These are phyloP conservation scores for Pelecanus crispus DNA, from an alignment of 2,113 vertebrate genomes.

Conservation along the genomic window DNA sequence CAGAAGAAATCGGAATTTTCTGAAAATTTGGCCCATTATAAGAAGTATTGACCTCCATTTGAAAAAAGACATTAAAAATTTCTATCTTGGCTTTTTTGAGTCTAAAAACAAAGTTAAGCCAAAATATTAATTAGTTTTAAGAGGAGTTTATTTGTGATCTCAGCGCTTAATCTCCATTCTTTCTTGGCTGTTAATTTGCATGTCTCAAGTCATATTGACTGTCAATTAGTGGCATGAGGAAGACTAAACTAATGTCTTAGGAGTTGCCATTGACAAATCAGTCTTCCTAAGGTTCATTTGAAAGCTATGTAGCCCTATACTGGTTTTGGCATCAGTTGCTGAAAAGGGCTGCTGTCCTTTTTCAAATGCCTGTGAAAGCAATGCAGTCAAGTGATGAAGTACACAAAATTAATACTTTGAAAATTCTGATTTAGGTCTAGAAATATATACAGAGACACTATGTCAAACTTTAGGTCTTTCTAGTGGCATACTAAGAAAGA, in stretches of 20 bases:
- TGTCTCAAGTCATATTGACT: neutral
- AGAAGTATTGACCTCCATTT: neutral
- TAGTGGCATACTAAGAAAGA: neutral
- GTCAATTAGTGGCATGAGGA: neutral
- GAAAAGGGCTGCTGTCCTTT: neutral
- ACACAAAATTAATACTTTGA: neutral
- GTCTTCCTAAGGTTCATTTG: neutral
- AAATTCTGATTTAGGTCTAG: neutral
- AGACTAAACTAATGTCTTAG: neutral
- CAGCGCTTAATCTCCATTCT: neutral
- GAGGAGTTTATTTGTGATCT: neutral
- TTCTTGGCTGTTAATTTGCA: neutral
- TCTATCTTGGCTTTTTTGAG: neutral
- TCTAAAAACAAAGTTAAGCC: neutral
- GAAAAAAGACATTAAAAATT: neutral
- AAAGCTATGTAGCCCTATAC: neutral
- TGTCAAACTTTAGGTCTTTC: neutral
- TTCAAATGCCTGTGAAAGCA: neutral
- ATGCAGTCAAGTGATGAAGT: neutral
- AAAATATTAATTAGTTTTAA: neutral
- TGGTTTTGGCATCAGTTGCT: neutral
- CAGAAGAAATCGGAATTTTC: neutral
- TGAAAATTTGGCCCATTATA: neutral
- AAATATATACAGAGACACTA: neutral
- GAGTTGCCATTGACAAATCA: neutral